Evolutionary conservation across 92 coral and sea anemone species (phyloP).

Genomic region (Epizoanthus rinbou): DNA sequence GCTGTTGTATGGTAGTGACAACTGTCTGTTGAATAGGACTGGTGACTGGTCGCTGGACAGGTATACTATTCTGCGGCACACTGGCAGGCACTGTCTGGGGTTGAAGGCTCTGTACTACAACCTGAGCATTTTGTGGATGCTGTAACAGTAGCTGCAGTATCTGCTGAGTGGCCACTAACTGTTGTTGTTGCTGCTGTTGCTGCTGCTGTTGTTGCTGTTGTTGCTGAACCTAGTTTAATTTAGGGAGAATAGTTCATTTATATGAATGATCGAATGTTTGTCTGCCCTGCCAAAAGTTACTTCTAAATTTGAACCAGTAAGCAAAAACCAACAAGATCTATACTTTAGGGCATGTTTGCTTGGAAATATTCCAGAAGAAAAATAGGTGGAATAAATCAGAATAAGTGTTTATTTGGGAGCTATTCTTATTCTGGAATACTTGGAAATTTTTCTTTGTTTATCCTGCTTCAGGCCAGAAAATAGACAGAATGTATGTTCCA

Average conservation of each 20-base stretch:
- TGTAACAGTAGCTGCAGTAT: slow-evolving; percentile 49
- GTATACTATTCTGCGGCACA: neutral
- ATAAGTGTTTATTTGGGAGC: too few relatives aligned
- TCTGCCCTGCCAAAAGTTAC: slow-evolving; percentile 14
- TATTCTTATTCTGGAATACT: too few relatives aligned
- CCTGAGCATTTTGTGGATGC: slow-evolving; percentile 36
- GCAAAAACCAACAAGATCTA: too few relatives aligned
- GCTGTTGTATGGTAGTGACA: too few relatives aligned
- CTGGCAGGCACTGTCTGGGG: neutral
- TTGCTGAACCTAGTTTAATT: slow-evolving; percentile 46
- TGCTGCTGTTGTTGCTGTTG: slow-evolving; percentile 61
- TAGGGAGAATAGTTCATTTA: slow-evolving; percentile 38
- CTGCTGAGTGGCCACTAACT: slow-evolving; percentile 24
- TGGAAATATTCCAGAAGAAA: too few relatives aligned
- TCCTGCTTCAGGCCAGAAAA: too few relatives aligned
- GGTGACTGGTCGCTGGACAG: slow-evolving; percentile 2
- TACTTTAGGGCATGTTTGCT: too few relatives aligned
- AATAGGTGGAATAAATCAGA: too few relatives aligned
- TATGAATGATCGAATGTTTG: slow-evolving; percentile 35
- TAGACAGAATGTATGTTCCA: too few relatives aligned
- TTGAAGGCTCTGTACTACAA: slow-evolving; percentile 16
- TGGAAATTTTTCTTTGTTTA: too few relatives aligned
- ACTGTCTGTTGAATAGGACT: too few relatives aligned
- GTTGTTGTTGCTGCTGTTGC: slow-evolving; percentile 58
- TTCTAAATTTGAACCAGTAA: neutral